These are phyloP conservation scores for Heteronetta atricapilla DNA, from an alignment of 2,113 vertebrate genomes.

Conservation along the genomic window DNA sequence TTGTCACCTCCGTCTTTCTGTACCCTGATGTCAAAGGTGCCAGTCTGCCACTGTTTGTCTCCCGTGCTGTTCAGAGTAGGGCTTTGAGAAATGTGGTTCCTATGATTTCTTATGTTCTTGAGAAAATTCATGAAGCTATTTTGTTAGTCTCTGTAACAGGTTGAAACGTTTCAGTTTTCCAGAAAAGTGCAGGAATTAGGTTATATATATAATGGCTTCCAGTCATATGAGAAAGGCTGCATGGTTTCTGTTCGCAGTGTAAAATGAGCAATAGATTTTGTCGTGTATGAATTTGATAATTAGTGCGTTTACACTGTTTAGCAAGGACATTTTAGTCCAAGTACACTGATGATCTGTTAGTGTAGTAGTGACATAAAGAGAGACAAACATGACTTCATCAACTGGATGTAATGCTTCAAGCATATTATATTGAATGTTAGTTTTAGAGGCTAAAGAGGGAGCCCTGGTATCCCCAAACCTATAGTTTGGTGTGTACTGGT, in stretches of 20 bases:
- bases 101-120: background rate
- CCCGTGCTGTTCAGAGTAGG: background rate
- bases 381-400: constrained; percentile 12
- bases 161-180: background rate
- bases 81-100: background rate
- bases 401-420: background rate
- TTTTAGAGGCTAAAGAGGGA: background rate
- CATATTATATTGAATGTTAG: background rate
- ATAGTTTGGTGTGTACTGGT: background rate
- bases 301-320: background rate
- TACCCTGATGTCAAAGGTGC: background rate
- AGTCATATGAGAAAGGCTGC: background rate
- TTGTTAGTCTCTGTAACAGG: background rate
- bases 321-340: background rate
- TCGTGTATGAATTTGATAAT: background rate
- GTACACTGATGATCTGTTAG: constrained; percentile 1
- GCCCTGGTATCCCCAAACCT: too few species aligned
- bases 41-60: background rate
- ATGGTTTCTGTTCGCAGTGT: background rate
- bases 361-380: background rate
- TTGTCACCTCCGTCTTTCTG: background rate
- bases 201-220: background rate
- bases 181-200: background rate
- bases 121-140: background rate
- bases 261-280: background rate